phyloP scores from a whole-genome alignment of 1,140 invertebrate species.

The Medauroidea extradentata region DNA sequence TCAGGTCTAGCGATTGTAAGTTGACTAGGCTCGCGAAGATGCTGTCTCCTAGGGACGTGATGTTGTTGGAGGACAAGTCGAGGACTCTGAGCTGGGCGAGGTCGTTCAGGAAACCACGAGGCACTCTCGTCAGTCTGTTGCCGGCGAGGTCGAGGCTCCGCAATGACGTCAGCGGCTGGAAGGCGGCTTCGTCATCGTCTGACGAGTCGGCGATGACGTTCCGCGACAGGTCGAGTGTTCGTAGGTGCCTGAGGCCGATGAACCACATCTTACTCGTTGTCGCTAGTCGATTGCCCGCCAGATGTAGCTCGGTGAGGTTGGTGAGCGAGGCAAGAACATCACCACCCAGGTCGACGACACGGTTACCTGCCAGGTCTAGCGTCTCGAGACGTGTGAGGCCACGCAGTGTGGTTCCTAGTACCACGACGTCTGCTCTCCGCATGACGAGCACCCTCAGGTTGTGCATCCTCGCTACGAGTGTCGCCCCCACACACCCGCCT shows the following conservation, averaged over 20 bases:
- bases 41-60: slow-evolving; percentile 35
- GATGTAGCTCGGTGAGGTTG: slow-evolving; percentile 27
- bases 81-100: slow-evolving; percentile 42
- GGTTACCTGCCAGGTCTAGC: too few species aligned
- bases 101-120: slow-evolving; percentile 34
- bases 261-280: slow-evolving; percentile 45
- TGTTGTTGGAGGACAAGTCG: slow-evolving; percentile 45
- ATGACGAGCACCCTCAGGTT: too few species aligned
- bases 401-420: too few species aligned
- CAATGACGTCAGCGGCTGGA: slow-evolving; percentile 54
- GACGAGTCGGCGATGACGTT: slow-evolving; percentile 57
- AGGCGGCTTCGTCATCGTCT: slow-evolving; percentile 43
- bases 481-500: too few species aligned
- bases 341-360: slow-evolving; percentile 5
- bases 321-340: slow-evolving; percentile 14
- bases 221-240: slow-evolving; percentile 56
- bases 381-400: too few species aligned
- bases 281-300: slow-evolving; percentile 37
- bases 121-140: slow-evolving; percentile 39
- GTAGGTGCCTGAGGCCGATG: slow-evolving; percentile 39
- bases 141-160: slow-evolving; percentile 50
- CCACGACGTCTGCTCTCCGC: too few species aligned
- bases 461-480: too few species aligned
- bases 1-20: slow-evolving; percentile 74
- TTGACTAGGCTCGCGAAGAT: slow-evolving; percentile 47